Base-by-base conservation (phyloP, 1,140 invertebrate genomes). In the Phthorimaea operculella region DNA sequence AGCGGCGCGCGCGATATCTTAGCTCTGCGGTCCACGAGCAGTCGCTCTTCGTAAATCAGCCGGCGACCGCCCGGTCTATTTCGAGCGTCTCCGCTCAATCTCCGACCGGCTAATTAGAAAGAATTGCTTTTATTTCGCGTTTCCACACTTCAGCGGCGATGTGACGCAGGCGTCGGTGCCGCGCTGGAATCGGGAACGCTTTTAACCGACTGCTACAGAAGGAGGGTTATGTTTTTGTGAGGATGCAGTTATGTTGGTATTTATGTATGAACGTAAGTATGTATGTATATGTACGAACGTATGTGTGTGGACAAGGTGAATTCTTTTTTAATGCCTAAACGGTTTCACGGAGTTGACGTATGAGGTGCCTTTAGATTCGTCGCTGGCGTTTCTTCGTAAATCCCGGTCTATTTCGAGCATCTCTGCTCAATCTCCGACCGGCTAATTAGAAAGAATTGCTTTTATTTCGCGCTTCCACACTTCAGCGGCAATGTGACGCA, bases 391-490 rank as follows among this genome's bases (percentile, higher is more conserved):
- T 60, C 66, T 66, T 68, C 69, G 72, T 82, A 82, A 82, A 82
- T 79, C 62, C 62, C 58, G 55, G 54, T 77, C 76, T 83, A 81
- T 83, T 83, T 80, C 60, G 59, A 63, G 68, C 59, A 64, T 60
- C 60, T 53, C 70, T 65, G 59, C 70, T 73, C 71, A 73, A 77
- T 76, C 72, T 74, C 66, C 64, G 71, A 67, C 68, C 54, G 74
- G 77, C 74, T 84, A 84, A 84, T 83, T 84, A 84, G 75, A 84
- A 84, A 84, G 79, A 83, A 84, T 84, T 76, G 76, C 75, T 83
- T 81, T 84, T 84, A 84, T 84, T 83, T 83, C 70, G 74, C 76
- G 74, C 75, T 79, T 78, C 72, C 74, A 83, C 78, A 79, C 74
- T 77, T 73, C 71, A 60, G 66, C 60, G 64, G 58, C 51, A 58